Conservation (phyloP, 2,797 vertebrate species). For the Sebastes aleutianus region DNA sequence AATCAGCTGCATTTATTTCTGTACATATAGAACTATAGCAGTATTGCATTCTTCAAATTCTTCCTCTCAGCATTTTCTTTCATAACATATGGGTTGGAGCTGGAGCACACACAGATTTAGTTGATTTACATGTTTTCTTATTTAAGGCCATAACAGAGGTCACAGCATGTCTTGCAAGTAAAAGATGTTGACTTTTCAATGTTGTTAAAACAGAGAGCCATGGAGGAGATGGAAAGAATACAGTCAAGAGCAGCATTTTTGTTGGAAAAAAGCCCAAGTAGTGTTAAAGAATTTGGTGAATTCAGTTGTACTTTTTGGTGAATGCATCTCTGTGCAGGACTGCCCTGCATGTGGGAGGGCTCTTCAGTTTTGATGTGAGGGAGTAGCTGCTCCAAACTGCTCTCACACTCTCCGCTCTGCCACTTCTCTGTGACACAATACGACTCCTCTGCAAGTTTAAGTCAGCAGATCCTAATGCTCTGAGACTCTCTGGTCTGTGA, state of each 20-base stretch:
- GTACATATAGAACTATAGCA: not conserved
- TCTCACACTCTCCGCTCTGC: not conserved
- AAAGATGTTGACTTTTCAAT: not conserved
- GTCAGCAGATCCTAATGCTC: not conserved
- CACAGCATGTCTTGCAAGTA: not conserved
- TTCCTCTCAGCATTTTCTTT: not conserved
- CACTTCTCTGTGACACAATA: not conserved
- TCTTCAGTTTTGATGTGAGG: not conserved
- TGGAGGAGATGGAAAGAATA: not conserved
- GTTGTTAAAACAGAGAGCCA: not conserved
- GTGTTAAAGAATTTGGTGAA: not conserved
- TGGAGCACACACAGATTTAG: not conserved
- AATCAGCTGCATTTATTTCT: not conserved
- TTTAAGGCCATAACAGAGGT: not conserved
- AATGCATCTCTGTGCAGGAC: not conserved
- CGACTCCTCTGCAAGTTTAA: not conserved
- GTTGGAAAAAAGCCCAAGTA: not conserved
- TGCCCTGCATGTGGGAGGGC: not conserved
- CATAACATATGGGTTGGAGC: not conserved
- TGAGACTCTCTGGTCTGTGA: conserved; percentile 6
- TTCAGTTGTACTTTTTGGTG: not conserved
- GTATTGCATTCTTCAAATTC: not conserved
- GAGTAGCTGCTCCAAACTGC: not conserved
- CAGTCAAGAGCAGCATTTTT: not conserved
- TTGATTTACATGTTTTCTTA: conserved; percentile 9